Conservation (phyloP, 2,888 invertebrate species). For the Clusia tigrina region DNA sequence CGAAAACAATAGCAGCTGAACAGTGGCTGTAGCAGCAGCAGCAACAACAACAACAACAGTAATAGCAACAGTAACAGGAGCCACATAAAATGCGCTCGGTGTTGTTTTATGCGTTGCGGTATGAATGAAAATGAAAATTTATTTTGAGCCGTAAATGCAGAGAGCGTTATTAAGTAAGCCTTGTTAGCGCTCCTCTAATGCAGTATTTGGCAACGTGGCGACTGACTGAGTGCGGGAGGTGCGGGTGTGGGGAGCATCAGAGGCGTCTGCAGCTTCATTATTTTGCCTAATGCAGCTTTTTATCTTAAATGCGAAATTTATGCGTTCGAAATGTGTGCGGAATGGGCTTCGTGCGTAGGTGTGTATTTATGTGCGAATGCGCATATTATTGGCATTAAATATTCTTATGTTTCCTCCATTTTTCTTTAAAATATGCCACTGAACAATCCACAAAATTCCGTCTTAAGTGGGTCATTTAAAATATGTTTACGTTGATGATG, state of each 20-base stretch:
- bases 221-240: no score
- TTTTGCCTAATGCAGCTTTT: slow-evolving; percentile 4
- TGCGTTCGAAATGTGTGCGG: not conserved
- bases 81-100: slow-evolving; percentile 17
- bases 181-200: not conserved
- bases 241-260: no score
- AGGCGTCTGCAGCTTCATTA: not conserved
- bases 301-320: slow-evolving; percentile 4
- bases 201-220: no score
- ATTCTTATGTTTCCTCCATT: no score
- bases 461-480: no score
- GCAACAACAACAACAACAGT: slow-evolving; percentile 3
- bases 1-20: not conserved
- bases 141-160: slow-evolving; percentile 41
- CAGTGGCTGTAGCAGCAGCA: not conserved
- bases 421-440: no score
- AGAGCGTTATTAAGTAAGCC: not conserved
- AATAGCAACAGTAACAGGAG: not conserved
- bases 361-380: not conserved
- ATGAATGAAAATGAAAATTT: slow-evolving; percentile 60
- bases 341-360: not conserved
- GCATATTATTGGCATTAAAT: not conserved
- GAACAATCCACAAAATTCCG: no score
- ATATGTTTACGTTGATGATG: no score
- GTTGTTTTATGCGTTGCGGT: slow-evolving; percentile 47